Evolutionary conservation across 2,888 invertebrate genomes (phyloP).

Genomic region (Lydus trimaculatus): DNA sequence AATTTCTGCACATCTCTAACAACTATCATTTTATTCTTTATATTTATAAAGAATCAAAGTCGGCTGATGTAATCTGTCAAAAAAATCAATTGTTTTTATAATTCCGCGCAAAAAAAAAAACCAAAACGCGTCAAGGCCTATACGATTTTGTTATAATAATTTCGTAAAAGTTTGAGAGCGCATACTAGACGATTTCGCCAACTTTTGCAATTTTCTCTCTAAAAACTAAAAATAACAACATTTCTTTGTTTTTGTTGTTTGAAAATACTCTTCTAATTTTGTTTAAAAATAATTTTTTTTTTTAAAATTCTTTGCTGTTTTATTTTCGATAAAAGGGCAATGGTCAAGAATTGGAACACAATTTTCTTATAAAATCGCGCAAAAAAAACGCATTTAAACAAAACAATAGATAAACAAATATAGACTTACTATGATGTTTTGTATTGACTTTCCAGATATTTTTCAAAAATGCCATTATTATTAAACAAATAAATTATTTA

Average conservation of each 20-base stretch:
- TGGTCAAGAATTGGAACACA: background rate
- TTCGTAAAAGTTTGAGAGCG: no score
- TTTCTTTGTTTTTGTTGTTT: no score
- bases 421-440: conserved; percentile 72
- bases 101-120: no score
- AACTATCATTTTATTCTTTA: no score
- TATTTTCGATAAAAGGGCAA: background rate
- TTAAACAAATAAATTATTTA: background rate
- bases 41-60: no score
- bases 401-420: background rate
- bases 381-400: background rate
- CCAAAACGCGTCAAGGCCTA: no score
- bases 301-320: background rate
- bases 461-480: conserved; percentile 66
- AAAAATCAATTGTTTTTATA: no score
- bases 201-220: conserved; percentile 9
- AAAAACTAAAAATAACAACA: conserved; percentile 3
- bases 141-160: no score
- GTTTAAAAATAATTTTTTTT: no score
- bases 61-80: no score
- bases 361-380: background rate
- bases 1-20: background rate
- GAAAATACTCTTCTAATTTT: no score
- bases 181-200: background rate
- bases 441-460: conserved; percentile 73